A percentile compares a stretch with the other conserved stretches of the same genome.
Conservation (phyloP, 2,113 vertebrate genomes). For the Daubentonia madagascariensis region DNA sequence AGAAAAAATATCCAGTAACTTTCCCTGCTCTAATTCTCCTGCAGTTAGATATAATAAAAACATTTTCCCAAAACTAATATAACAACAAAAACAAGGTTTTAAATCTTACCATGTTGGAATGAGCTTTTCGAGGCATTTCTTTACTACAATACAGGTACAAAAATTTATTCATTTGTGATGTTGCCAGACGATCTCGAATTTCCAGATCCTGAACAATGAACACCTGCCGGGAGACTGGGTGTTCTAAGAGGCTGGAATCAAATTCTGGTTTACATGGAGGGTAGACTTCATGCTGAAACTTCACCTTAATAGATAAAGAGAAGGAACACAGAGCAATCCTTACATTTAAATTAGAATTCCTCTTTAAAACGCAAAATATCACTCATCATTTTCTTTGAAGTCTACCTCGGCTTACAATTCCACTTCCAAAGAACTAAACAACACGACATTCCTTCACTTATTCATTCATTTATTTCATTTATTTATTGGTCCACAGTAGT, state of each 20-base stretch:
- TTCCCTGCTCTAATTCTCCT: neutral
- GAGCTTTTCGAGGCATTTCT: slow-evolving; percentile 96
- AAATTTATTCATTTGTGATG: slow-evolving; percentile 99
- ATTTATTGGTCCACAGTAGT: neutral
- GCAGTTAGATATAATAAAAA: neutral
- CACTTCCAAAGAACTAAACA: neutral
- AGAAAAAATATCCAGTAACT: neutral
- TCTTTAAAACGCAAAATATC: neutral
- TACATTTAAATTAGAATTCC: neutral
- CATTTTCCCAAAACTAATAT: neutral
- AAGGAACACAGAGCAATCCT: neutral
- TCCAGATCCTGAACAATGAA: slow-evolving; percentile 97
- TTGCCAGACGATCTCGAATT: slow-evolving; percentile 95
- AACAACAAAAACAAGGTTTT: neutral
- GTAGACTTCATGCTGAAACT: slow-evolving; percentile 98
- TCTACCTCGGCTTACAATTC: neutral
- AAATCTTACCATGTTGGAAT: slow-evolving; percentile 93
- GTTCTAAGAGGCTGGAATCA: slow-evolving; percentile 83
- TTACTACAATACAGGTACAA: slow-evolving; percentile 97
- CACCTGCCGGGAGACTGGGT: slow-evolving; percentile 94
- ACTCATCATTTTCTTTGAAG: neutral
- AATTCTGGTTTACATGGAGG: slow-evolving; percentile 80
- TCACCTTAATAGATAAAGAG: slow-evolving; percentile 84
- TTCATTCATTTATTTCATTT: neutral
- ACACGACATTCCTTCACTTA: neutral